These are phyloP conservation scores for Phalacrocorax carbo DNA, from an alignment of 2,113 vertebrate genomes.

Conservation along the genomic window DNA sequence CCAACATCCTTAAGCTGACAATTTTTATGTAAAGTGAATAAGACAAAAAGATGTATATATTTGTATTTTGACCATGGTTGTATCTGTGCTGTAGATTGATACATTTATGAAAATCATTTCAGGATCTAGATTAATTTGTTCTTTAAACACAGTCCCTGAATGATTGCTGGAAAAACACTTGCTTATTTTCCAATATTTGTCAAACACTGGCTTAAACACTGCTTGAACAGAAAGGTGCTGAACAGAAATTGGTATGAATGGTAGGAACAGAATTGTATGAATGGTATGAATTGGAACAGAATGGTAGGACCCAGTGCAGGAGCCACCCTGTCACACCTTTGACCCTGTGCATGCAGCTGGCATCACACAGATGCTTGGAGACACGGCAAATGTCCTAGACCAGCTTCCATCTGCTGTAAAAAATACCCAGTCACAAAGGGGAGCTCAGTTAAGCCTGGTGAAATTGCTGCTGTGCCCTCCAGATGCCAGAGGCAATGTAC, in stretches of 20 bases:
- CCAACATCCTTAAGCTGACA: neutral
- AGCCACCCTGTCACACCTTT: neutral
- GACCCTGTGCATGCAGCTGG: neutral
- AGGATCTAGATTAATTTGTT: neutral
- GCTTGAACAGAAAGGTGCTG: neutral
- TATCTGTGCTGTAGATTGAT: neutral
- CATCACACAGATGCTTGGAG: neutral
- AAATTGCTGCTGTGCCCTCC: neutral
- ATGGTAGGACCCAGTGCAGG: neutral
- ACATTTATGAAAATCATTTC: accelerated
- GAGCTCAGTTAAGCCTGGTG: neutral
- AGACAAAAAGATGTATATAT: neutral
- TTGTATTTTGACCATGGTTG: neutral
- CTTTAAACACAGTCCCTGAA: neutral
- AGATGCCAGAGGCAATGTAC: neutral
- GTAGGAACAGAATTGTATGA: no score
- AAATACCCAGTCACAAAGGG: neutral
- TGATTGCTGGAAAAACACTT: neutral
- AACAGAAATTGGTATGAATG: neutral
- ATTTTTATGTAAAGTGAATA: neutral
- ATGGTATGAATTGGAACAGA: no score
- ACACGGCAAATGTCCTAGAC: neutral
- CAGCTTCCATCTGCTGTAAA: neutral
- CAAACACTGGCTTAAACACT: neutral
- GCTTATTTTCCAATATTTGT: neutral